phyloP scores from a whole-genome alignment of 2,888 invertebrate genomes.

The Amblyjoppa proteus region DNA sequence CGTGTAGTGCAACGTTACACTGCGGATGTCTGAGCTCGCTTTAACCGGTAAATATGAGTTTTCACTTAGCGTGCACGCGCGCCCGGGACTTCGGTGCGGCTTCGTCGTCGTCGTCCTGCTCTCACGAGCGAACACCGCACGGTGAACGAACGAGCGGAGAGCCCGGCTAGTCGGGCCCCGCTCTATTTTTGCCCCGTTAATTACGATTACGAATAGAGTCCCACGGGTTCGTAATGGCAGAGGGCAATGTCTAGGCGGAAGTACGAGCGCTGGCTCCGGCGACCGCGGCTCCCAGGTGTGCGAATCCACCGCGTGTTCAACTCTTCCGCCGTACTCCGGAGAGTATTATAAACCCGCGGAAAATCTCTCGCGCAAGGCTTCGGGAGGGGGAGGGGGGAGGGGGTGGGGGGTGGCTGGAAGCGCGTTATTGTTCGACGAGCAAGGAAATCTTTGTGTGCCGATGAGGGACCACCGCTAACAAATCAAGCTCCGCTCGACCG shows the following conservation, averaged over 20 bases:
- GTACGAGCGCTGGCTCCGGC: neutral
- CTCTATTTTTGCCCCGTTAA: conserved; percentile 78
- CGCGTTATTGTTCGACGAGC: neutral
- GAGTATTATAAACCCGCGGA: neutral
- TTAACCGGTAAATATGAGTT: conserved; percentile 82
- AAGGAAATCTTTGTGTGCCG: neutral
- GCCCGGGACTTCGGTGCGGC: conserved; percentile 55
- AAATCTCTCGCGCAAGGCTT: too few species aligned
- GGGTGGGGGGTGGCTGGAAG: too few species aligned
- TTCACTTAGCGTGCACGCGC: conserved; percentile 76
- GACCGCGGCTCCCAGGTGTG: conserved; percentile 6
- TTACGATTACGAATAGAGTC: conserved; percentile 78
- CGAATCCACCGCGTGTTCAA: neutral
- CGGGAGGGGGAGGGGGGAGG: too few species aligned
- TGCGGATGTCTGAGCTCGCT: conserved; percentile 78
- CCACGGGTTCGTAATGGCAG: conserved; percentile 66
- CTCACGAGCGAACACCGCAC: conserved; percentile 18
- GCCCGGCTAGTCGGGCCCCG: conserved; percentile 17
- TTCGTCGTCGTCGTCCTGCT: neutral
- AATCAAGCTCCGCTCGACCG: conserved; percentile 34
- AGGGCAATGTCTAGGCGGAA: conserved; percentile 12
- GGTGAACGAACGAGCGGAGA: neutral
- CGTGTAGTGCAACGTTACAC: conserved; percentile 77
- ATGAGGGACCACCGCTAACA: conserved; percentile 9
- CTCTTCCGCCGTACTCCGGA: neutral